phyloP scores from a whole-genome alignment of 2,797 vertebrate species.

The Melanotaenia pygmaea region DNA sequence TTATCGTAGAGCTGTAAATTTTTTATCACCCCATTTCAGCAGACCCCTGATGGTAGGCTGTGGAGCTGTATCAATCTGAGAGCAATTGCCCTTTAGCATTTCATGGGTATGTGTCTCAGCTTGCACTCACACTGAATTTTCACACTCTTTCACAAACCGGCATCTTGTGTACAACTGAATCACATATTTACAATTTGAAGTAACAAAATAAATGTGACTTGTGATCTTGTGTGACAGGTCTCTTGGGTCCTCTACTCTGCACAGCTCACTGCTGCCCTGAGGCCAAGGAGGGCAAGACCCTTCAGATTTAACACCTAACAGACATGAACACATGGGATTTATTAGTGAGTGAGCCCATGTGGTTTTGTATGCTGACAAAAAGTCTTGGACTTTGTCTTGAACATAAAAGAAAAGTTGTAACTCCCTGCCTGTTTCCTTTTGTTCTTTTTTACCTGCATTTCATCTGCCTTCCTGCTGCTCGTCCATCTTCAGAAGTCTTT shows the following conservation, averaged over 20 bases:
- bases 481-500: constrained; percentile 63
- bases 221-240: constrained; percentile 69
- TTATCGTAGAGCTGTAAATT: constrained; percentile 72
- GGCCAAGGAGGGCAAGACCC: constrained; percentile 66
- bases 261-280: constrained; percentile 52
- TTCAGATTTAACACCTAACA: constrained; percentile 77
- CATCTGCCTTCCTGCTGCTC: constrained; percentile 66
- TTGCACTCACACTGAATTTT: constrained; percentile 25
- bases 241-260: constrained; percentile 59
- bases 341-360: constrained; percentile 63
- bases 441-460: constrained; percentile 61
- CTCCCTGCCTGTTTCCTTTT: constrained; percentile 41
- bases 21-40: constrained; percentile 80
- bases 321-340: constrained; percentile 73
- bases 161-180: constrained; percentile 32
- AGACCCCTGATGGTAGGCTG: constrained; percentile 71
- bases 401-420: constrained; percentile 47
- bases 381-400: constrained; percentile 47
- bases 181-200: constrained; percentile 43
- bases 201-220: constrained; percentile 63
- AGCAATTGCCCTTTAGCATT: constrained; percentile 63
- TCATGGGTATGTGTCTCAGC: constrained; percentile 30
- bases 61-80: constrained; percentile 71
- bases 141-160: constrained; percentile 31
- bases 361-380: constrained; percentile 45